Percentiles rank a stretch among this genome's conserved stretches.
These are phyloP conservation scores for Equus przewalskii DNA, from an alignment of 2,113 vertebrate species.

Conservation along the genomic window DNA sequence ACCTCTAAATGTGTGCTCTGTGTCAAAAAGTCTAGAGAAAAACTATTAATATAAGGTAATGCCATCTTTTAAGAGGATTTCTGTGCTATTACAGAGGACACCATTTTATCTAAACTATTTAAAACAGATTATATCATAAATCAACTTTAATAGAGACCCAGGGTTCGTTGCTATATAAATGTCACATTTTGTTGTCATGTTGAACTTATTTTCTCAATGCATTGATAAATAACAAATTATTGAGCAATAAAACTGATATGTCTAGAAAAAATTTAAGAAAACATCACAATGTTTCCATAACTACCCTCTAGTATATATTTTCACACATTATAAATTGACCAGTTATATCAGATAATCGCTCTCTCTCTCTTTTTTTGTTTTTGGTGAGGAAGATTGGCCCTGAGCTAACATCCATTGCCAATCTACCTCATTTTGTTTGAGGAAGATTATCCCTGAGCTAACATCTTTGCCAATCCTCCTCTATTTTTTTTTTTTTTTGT, in stretches of 20 bases:
- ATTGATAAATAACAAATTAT: background rate
- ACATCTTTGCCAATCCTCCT: too few relatives aligned
- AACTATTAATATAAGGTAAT: background rate
- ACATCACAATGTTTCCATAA: background rate
- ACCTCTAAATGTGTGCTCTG: background rate
- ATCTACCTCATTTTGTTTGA: too few relatives aligned
- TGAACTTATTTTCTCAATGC: background rate
- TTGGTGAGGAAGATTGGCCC: too few relatives aligned
- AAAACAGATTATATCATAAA: background rate
- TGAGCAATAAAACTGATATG: background rate
- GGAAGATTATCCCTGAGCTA: too few relatives aligned
- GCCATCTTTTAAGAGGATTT: background rate
- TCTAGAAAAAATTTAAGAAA: constrained; percentile 12
- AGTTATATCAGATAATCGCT: background rate
- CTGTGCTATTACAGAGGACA: background rate
- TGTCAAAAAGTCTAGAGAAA: background rate
- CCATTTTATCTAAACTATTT: background rate
- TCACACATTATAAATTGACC: background rate
- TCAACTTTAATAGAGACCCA: background rate
- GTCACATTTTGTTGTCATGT: background rate
- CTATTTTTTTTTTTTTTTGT: too few relatives aligned
- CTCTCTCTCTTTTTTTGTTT: too few relatives aligned
- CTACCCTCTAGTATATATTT: background rate
- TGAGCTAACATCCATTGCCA: too few relatives aligned
- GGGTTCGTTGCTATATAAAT: background rate